Evolutionary conservation across 2,113 vertebrate species (phyloP), one percentile per base, ranked within the genome.

Genomic region (Nicator chloris): DNA sequence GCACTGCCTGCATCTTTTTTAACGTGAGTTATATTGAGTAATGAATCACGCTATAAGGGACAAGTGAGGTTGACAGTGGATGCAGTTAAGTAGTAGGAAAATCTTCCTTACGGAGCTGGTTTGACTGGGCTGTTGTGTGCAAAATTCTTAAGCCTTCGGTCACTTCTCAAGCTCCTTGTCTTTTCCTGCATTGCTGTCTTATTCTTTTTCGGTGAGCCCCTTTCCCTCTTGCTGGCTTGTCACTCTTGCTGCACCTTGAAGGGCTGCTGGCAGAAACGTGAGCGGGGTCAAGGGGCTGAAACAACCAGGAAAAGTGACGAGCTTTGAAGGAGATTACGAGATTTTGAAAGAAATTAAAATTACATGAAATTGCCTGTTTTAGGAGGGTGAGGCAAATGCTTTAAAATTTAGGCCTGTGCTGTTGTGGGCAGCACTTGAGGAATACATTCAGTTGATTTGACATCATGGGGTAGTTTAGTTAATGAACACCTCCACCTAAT

Each of bases 401-500:
- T 91, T 86, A 15, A 39, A 54, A 54, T 85, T 40, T 35, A 42
- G 44, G 23, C 42, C 19, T 40, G 28, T 59, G 56, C 60, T 92
- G 44, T 44, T 85, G 44, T 39, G 57, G 61, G 56, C 49, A 54
- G 14, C 16, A 2, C 33, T 75, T 1, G 2, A 70, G 22, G 63
- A 86, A 47, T 50, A 7, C 7, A 6, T 39, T 70, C 20, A n/a
- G 23, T 30, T 64, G 53, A 44, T 83, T 53, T 73, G 42, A 61
- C 31, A 15, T 73, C 31, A 5, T 11, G 42, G 23, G 27, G 9
- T 81, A 16, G 64, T 63, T 78, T 3, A 63, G 51, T 27, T 66
- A 42, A 47, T 16, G 17, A 37, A 63, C 0, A 4, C 21, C 0
- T 3, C 20, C 13, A 50, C 35, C n/a, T 42, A 4, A 5, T 35